Base-by-base conservation (phyloP, 2,888 invertebrate species). In the Operophtera brumata region DNA sequence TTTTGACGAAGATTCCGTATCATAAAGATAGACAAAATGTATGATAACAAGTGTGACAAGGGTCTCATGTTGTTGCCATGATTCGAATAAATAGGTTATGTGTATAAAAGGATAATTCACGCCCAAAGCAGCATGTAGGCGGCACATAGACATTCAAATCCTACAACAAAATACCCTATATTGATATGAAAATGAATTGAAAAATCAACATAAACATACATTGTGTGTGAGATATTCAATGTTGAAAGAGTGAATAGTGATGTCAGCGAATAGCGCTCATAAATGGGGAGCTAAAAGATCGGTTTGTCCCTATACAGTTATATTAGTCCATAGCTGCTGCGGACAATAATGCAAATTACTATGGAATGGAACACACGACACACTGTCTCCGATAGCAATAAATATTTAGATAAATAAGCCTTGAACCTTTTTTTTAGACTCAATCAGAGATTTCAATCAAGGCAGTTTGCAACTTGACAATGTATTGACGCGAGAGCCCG, bases 321-420 rank as follows among this genome's bases (percentile, higher is more conserved):
- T 72, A 78, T 76, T 80, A 75, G 75, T 20, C 71, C 78, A 73
- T 71, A 75, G 73, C 71, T 70, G 70, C 60, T 71, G 69, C 70
- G 70, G 75, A 77, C 82, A 82, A 82, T 83, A 80, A 80, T 77
- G 77, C 71, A 74, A 78, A 82, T 82, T 78, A 77, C 76, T 54
- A 49, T 57, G 70, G 67, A 72, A 49, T 57, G 70, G 67, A 72
- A 71, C 64, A 71, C 61, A 69, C 57, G 66, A 67, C 67, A 70
- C 71, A 67, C 65, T 60, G 64, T 70, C 73, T 70, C 70, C 65
- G 67, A 68, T 64, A 67, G 62, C 69, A 67, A 70, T 61, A 60
- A n/a, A 52, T 49, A 37, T 73, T 68, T 70, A 58, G 66, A 68
- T 64, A 67, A 59, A 64, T 59, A 64, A 62, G 57, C 60, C 59